Percentiles rank a stretch among this genome's conserved stretches.
Conservation (phyloP, 1,140 invertebrate genomes). For the Meloidogyne floridensis region DNA sequence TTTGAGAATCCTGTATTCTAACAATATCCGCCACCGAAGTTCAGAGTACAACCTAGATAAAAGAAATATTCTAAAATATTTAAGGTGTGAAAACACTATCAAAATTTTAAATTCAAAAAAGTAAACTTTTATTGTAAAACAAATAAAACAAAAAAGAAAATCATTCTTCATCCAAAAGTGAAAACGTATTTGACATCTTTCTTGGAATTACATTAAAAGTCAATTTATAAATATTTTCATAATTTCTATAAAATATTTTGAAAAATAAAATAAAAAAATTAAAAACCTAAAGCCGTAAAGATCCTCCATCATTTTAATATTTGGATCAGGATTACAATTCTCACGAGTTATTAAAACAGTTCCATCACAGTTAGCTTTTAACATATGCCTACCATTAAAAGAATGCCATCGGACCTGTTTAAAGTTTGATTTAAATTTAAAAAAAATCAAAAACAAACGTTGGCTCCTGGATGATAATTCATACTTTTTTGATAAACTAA, state of each 20-base stretch:
- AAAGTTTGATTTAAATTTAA: too few relatives aligned
- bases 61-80: background rate
- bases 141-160: constrained; percentile 12
- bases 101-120: background rate
- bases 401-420: constrained; percentile 32
- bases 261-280: constrained; percentile 25
- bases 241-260: constrained; percentile 23
- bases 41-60: too few relatives aligned
- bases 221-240: constrained; percentile 46
- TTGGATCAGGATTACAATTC: constrained; percentile 41
- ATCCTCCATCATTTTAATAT: constrained; percentile 35
- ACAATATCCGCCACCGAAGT: too few relatives aligned
- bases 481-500: constrained; percentile 55
- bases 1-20: too few relatives aligned
- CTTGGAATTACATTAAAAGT: constrained; percentile 47
- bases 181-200: constrained; percentile 52
- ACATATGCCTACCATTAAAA: constrained; percentile 24
- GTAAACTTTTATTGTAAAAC: constrained; percentile 2
- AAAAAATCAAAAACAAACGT: constrained; percentile 47
- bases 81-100: background rate
- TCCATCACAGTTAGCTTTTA: constrained; percentile 38
- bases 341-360: constrained; percentile 37
- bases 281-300: constrained; percentile 30
- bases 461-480: constrained; percentile 63
- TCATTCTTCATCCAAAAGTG: constrained; percentile 43